Evolutionary conservation across 2,888 invertebrate genomes (phyloP), one percentile per base, ranked within the genome.

Genomic region (Leptopilina drosophilae): DNA sequence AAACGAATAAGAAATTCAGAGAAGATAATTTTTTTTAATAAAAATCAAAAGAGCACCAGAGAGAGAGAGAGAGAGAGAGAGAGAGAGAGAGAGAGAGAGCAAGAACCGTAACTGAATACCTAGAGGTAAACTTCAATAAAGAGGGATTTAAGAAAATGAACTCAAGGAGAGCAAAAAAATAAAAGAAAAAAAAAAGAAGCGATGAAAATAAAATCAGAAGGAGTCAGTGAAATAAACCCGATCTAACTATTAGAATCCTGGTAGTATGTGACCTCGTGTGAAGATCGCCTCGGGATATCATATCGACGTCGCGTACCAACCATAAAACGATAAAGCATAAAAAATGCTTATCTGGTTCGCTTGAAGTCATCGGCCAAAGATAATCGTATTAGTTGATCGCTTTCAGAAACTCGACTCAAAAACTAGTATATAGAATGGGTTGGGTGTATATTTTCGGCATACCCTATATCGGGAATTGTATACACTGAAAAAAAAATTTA

Each of bases 271-370:
- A 69, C 69, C 69, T 69, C 53, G 64, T 56, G 53, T 53, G 69
- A 53, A 69, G 53, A 69, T 69, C 69, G 53, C 69, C 69, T 56
- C 69, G 69, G 69, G 69, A 69, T 69, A 69, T 69, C 20, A 56
- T 53, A 69, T 69, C 69, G 69, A 66, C 40, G 46, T 69, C 69
- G 69, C 53, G 53, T 69, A 69, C 69, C 53, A 26, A 69, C 69
- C 69, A 69, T 69, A 69, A 69, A 69, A 69, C 69, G 69, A 69
- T 69, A 69, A 69, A 69, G 69, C 69, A 69, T 69, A 69, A 69
- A 69, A 69, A 69, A 69, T 69, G 69, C 69, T 69, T 69, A 69
- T 69, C 69, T 69, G 69, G 69, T 69, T 69, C 53, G 69, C 53
- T 56, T 49, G 26, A 69, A 69, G 53, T 53, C 69, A 69, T 69